Evolutionary conservation across 2,113 vertebrate species (phyloP).

Genomic region (Lepus timidus): DNA sequence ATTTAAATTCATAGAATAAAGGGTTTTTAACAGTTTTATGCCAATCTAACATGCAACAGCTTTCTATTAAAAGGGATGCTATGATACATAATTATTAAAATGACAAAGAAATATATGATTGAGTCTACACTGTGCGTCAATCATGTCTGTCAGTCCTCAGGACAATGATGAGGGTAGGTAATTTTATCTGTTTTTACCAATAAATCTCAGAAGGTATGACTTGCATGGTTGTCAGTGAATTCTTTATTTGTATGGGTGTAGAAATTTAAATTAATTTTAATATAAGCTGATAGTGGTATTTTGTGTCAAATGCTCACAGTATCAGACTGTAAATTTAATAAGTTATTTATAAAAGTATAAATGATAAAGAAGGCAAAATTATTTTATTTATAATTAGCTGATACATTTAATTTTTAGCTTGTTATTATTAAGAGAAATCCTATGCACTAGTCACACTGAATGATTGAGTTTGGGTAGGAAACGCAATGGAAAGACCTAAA

Average conservation of each 20-base stretch:
- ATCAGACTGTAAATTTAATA: constrained; percentile 42
- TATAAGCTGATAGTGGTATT: constrained; percentile 21
- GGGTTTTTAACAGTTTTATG: neutral
- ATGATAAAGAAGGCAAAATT: neutral
- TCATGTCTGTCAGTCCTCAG: neutral
- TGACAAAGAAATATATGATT: neutral
- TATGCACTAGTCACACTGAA: constrained; percentile 28
- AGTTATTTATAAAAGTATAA: neutral
- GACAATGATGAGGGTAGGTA: neutral
- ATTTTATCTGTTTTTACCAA: constrained; percentile 22
- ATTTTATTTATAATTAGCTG: neutral
- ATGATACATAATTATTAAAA: neutral
- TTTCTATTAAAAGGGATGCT: constrained; percentile 51
- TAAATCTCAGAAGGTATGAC: neutral
- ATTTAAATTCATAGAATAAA: constrained; percentile 42
- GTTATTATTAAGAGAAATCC: neutral
- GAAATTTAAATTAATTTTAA: constrained; percentile 34
- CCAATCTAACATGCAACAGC: neutral
- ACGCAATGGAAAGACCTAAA: neutral
- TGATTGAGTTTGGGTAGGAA: neutral
- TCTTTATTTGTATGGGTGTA: constrained; percentile 2
- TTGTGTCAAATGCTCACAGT: constrained; percentile 19
- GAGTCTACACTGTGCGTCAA: neutral
- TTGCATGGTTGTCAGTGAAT: neutral
- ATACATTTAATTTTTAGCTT: neutral